These are phyloP conservation scores for Girardinus metallicus DNA, from an alignment of 2,797 vertebrate species.

Conservation along the genomic window DNA sequence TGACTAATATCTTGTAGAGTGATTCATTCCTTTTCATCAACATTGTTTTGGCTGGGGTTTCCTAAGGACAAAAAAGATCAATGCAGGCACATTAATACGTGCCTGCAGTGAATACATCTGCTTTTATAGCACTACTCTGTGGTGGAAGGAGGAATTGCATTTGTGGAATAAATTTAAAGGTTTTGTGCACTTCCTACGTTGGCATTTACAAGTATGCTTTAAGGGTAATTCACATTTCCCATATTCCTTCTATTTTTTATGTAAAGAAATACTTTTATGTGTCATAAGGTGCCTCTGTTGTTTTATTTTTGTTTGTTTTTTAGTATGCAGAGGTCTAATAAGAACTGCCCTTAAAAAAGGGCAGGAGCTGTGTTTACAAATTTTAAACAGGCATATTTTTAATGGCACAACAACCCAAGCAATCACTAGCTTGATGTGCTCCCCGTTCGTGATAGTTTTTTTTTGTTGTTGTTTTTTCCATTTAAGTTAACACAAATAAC, in stretches of 20 bases:
- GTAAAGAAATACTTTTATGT: background rate
- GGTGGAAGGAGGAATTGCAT: slow-evolving; percentile 27
- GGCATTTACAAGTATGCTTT: background rate
- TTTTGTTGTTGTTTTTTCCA: background rate
- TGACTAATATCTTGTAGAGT: background rate
- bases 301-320: background rate
- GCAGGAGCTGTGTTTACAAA: background rate
- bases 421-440: background rate
- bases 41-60: background rate
- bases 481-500: background rate
- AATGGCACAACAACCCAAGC: background rate
- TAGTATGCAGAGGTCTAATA: background rate
- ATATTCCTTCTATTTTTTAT: background rate
- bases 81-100: background rate
- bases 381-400: background rate
- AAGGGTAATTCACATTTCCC: background rate
- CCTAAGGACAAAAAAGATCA: background rate
- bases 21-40: background rate
- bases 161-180: background rate
- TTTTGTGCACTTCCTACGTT: background rate
- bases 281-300: background rate
- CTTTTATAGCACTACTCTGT: slow-evolving; percentile 30
- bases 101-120: background rate
- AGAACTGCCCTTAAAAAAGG: background rate
- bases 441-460: background rate